Evolutionary conservation across 2,113 vertebrate species (phyloP).

Genomic region (Lampris incognitus): DNA sequence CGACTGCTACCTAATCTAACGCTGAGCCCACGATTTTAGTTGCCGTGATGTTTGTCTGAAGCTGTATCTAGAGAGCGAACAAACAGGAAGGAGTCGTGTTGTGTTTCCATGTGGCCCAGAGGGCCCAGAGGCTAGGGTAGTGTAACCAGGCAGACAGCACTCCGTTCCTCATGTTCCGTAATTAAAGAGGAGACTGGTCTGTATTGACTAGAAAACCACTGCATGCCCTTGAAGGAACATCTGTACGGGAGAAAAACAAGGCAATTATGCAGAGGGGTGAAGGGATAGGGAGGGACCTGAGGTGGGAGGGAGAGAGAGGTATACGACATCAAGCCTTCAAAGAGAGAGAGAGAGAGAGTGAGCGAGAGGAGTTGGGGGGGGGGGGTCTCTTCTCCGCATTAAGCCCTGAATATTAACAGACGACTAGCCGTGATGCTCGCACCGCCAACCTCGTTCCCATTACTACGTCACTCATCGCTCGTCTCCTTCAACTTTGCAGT

Average conservation of each 20-base stretch:
- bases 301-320: constrained; percentile 52
- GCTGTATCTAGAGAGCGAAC: constrained; percentile 41
- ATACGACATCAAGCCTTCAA: constrained; percentile 47
- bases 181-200: constrained; percentile 82
- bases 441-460: constrained; percentile 26
- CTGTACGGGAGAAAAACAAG: constrained; percentile 85
- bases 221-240: constrained; percentile 84
- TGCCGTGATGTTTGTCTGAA: constrained; percentile 12
- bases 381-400: constrained; percentile 24
- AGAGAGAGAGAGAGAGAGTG: constrained; percentile 36
- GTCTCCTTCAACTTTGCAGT: constrained; percentile 23
- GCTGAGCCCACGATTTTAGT: constrained; percentile 3
- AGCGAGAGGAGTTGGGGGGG: not conserved
- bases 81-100: constrained; percentile 41
- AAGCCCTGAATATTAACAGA: constrained; percentile 41
- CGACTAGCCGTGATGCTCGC: constrained; percentile 1
- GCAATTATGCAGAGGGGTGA: constrained; percentile 79
- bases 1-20: constrained; percentile 4
- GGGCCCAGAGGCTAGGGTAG: constrained; percentile 64
- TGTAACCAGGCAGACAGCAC: constrained; percentile 66
- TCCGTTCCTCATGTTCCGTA: constrained; percentile 77
- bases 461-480: constrained; percentile 44
- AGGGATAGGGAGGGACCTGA: constrained; percentile 65
- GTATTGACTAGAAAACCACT: constrained; percentile 83
- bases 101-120: constrained; percentile 48